A percentile compares a stretch with the other conserved stretches of the same genome.
These are phyloP conservation scores for Drosophila meridiana DNA, from an alignment of 2,888 invertebrate species.

Conservation along the genomic window DNA sequence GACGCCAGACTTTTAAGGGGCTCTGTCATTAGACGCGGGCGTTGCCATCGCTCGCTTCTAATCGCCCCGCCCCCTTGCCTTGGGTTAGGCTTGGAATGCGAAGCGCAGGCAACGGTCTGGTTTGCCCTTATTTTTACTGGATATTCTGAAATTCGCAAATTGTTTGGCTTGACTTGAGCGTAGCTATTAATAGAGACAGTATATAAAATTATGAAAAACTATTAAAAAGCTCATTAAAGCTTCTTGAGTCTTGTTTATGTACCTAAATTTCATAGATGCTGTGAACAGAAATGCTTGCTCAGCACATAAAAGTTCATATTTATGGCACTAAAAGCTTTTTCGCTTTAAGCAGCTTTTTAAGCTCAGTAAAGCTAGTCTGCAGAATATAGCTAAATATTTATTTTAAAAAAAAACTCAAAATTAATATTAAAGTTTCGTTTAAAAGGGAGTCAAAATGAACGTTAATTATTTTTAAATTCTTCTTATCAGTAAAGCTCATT, in stretches of 20 bases:
- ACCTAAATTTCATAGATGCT: too few species aligned
- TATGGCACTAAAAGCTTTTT: rapidly evolving
- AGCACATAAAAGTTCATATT: neutral
- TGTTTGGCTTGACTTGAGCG: neutral
- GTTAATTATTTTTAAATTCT: too few species aligned
- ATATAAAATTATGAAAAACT: neutral
- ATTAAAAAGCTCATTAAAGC: neutral
- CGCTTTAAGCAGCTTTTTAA: neutral
- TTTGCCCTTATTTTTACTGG: neutral
- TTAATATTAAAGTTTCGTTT: too few species aligned
- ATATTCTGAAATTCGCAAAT: neutral
- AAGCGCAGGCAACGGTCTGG: slow-evolving; percentile 21
- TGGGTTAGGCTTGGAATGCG: slow-evolving; percentile 50
- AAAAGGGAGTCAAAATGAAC: too few species aligned
- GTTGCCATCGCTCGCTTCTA: slow-evolving; percentile 3
- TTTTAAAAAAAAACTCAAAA: too few species aligned
- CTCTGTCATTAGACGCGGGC: slow-evolving; percentile 37
- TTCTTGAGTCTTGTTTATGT: neutral
- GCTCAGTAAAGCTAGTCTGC: neutral
- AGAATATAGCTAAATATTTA: too few species aligned
- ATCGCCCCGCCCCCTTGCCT: neutral
- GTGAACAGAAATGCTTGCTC: neutral
- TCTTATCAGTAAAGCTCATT: too few species aligned
- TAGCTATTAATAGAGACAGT: neutral
- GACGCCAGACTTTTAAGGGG: slow-evolving; percentile 30